These are phyloP conservation scores for Ylistrum balloti DNA, from an alignment of 1,140 invertebrate species.

Conservation along the genomic window DNA sequence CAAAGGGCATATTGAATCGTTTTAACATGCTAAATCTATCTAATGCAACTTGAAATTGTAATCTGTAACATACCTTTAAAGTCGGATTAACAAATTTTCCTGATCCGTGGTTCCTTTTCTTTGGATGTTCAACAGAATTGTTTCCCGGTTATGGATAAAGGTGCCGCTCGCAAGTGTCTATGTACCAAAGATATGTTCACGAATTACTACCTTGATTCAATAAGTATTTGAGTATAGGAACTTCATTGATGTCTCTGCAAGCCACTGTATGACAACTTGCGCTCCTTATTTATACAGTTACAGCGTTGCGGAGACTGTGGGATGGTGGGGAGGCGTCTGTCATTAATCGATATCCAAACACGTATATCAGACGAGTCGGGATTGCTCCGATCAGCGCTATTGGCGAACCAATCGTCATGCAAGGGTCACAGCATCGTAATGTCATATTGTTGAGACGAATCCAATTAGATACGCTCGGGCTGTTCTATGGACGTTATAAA, in stretches of 20 bases:
- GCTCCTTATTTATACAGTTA: conserved; percentile 32
- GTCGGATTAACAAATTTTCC: conserved; percentile 3
- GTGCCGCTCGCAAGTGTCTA: background rate
- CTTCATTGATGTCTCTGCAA: conserved; percentile 15
- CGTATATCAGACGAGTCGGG: background rate
- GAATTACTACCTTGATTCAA: background rate
- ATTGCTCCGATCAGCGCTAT: conserved; percentile 14
- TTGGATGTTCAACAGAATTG: background rate
- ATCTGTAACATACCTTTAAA: background rate
- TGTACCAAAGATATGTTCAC: background rate
- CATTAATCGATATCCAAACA: conserved; percentile 20
- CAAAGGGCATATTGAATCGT: no score
- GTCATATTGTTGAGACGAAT: conserved; percentile 28
- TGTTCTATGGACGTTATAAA: background rate
- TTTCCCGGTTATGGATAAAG: background rate
- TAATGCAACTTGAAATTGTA: background rate
- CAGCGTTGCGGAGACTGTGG: background rate
- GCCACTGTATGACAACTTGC: conserved; percentile 22
- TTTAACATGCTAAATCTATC: no score
- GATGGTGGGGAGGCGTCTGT: conserved; percentile 21
- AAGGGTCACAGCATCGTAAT: conserved; percentile 33
- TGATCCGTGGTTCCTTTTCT: background rate
- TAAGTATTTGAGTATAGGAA: background rate
- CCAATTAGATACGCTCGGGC: background rate
- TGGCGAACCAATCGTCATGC: conserved; percentile 31